Evolutionary conservation across 2,113 vertebrate species (phyloP).

Genomic region (Pelobates fuscus): DNA sequence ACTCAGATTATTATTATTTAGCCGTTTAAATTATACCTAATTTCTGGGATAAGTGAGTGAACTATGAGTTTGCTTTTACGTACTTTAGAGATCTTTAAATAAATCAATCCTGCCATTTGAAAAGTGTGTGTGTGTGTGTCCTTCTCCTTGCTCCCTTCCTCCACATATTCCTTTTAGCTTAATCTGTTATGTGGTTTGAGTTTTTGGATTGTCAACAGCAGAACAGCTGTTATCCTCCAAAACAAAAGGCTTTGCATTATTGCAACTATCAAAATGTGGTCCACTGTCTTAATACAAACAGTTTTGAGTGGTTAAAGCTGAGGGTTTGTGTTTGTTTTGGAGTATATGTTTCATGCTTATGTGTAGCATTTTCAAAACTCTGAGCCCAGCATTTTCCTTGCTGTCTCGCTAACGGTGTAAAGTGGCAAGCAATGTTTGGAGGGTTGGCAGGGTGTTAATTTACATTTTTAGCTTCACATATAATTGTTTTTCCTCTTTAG

Average conservation of each 20-base stretch:
- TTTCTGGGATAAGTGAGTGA: neutral
- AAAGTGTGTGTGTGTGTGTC: neutral
- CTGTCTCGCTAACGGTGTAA: neutral
- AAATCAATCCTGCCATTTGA: neutral
- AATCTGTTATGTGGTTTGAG: slow-evolving; percentile 1
- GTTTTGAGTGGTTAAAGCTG: slow-evolving; percentile 35
- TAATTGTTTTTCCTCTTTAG: too few relatives aligned
- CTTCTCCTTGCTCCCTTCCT: neutral
- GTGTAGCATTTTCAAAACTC: slow-evolving; percentile 43
- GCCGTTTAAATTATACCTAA: neutral
- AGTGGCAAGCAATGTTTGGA: slow-evolving; percentile 52
- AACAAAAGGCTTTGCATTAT: slow-evolving; percentile 9
- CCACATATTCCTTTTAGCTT: neutral
- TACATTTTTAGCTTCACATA: too few relatives aligned
- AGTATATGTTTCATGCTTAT: slow-evolving; percentile 29
- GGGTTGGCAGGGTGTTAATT: slow-evolving; percentile 15
- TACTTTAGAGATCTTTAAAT: slow-evolving; percentile 3
- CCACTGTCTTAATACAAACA: slow-evolving; percentile 35
- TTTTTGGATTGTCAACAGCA: slow-evolving; percentile 31
- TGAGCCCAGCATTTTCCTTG: slow-evolving; percentile 46
- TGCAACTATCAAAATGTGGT: slow-evolving; percentile 31
- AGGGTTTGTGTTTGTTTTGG: slow-evolving; percentile 56
- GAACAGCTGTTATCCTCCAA: neutral
- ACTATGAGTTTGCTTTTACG: too few relatives aligned
- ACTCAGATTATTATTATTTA: neutral